These are phyloP conservation scores for Sphinx pinastri DNA, from an alignment of 2,888 invertebrate genomes.

Conservation along the genomic window DNA sequence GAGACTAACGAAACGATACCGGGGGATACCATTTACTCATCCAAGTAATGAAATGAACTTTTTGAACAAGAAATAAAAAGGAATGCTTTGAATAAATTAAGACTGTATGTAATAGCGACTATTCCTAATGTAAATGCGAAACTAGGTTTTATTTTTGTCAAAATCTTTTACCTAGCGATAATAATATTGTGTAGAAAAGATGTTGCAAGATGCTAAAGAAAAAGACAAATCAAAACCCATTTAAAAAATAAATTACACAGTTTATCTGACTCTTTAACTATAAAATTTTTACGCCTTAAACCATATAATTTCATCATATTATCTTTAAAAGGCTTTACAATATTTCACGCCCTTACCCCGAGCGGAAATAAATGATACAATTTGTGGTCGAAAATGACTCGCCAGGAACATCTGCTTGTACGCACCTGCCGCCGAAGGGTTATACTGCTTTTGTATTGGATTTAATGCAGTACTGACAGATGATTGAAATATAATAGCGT, in stretches of 20 bases:
- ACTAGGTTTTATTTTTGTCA: background rate
- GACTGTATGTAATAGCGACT: background rate
- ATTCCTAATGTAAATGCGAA: background rate
- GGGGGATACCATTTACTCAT: constrained; percentile 9
- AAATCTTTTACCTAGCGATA: no score
- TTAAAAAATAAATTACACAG: constrained; percentile 10
- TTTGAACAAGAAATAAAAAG: constrained; percentile 11
- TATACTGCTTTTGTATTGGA: constrained; percentile 30
- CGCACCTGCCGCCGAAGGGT: constrained; percentile 50
- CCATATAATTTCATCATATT: constrained; percentile 25
- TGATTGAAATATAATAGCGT: background rate
- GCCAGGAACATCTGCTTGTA: constrained; percentile 56
- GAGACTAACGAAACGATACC: background rate
- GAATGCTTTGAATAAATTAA: constrained; percentile 23
- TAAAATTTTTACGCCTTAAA: constrained; percentile 1
- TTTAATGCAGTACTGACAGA: constrained; percentile 1
- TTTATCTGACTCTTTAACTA: background rate
- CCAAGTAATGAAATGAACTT: constrained; percentile 24
- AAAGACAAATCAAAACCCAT: background rate
- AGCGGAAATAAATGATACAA: constrained; percentile 52
- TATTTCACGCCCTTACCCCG: constrained; percentile 48
- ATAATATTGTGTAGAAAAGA: no score
- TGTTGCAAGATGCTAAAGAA: no score
- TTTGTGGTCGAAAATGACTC: constrained; percentile 69
- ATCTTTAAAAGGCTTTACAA: constrained; percentile 33